phyloP scores from a whole-genome alignment of 2,797 vertebrate genomes.

The Bucorvus abyssinicus region DNA sequence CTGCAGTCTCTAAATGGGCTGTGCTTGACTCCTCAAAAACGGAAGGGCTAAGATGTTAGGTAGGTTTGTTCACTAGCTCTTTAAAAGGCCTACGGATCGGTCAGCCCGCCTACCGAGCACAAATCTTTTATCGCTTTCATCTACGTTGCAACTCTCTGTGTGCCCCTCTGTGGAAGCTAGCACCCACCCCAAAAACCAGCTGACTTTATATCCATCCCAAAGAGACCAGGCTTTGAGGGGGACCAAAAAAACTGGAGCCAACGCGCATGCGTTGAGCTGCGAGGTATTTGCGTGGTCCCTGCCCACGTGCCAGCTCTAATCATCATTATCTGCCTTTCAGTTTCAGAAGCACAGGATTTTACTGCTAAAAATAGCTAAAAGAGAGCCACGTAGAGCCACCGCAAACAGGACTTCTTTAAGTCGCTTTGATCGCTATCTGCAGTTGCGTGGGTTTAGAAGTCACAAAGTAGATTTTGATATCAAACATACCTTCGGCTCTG shows the following conservation, averaged over 20 bases:
- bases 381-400: conserved; percentile 8
- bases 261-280: accelerated
- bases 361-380: conserved; percentile 57
- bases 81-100: accelerated
- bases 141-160: neutral
- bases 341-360: conserved; percentile 37
- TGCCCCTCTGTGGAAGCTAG: neutral
- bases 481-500: neutral
- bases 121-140: accelerated
- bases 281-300: neutral
- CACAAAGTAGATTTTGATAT: conserved; percentile 28
- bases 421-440: conserved; percentile 38
- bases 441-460: conserved; percentile 36
- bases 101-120: neutral
- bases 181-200: neutral
- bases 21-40: neutral
- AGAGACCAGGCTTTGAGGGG: accelerated
- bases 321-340: conserved; percentile 28
- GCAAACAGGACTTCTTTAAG: conserved; percentile 40
- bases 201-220: neutral
- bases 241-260: neutral
- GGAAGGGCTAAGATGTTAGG: neutral
- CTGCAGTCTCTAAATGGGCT: neutral
- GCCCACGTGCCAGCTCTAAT: neutral
- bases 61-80: neutral